Conservation (phyloP, 2,113 vertebrate genomes). For the Chloropsis cyanopogon region DNA sequence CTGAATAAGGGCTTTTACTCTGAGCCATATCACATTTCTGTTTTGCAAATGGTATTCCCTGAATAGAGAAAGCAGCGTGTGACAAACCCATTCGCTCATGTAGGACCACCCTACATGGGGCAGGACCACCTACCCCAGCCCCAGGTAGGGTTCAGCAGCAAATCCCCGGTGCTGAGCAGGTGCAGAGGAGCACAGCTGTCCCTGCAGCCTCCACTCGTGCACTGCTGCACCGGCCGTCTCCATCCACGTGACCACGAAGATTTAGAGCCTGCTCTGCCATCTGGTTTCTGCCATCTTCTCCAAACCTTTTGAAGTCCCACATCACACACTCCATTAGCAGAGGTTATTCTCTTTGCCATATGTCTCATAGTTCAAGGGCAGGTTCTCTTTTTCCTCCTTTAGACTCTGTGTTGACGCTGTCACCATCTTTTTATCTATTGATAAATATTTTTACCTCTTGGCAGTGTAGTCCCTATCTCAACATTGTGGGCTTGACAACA, state of each 20-base stretch:
- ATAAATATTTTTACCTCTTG: background rate
- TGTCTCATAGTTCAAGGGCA: background rate
- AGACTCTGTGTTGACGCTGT: background rate
- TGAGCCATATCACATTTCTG: background rate
- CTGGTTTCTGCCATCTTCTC: background rate
- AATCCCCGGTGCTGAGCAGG: fast-evolving
- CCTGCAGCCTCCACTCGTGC: fast-evolving
- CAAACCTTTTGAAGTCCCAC: background rate
- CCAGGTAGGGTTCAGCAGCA: background rate
- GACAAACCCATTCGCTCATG: fast-evolving
- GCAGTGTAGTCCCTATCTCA: background rate
- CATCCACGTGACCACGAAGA: fast-evolving
- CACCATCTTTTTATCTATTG: background rate
- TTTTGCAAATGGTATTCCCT: background rate
- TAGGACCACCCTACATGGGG: background rate
- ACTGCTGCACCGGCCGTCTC: background rate
- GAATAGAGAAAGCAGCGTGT: background rate
- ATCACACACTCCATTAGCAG: background rate
- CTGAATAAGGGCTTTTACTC: background rate
- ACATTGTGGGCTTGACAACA: background rate
- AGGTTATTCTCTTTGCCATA: background rate
- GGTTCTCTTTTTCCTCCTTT: background rate
- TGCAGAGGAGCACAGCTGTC: background rate
- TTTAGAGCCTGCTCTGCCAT: background rate
- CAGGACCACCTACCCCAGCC: background rate